Evolutionary conservation across 2,888 invertebrate genomes (phyloP).

Genomic region (Agonum fuliginosum): DNA sequence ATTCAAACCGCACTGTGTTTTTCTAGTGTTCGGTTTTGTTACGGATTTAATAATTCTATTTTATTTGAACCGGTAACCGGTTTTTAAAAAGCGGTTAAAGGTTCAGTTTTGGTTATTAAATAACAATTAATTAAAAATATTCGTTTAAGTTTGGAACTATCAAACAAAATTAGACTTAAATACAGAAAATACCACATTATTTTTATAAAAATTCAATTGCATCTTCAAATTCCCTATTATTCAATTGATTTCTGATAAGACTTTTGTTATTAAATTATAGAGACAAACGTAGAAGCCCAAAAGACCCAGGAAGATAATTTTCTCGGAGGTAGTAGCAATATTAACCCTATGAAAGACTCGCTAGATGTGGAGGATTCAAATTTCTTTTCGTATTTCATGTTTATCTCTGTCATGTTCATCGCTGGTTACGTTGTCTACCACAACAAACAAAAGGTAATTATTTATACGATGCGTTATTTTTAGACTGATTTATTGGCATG

Average conservation of each 20-base stretch:
- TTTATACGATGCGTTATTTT: neutral
- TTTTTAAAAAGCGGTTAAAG: no score
- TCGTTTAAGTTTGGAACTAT: no score
- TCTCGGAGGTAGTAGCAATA: no score
- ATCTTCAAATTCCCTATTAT: neutral
- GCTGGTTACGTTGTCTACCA: slow-evolving; percentile 78
- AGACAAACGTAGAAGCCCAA: neutral
- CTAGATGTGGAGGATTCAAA: slow-evolving; percentile 78
- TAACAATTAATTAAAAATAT: no score
- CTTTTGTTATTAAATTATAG: neutral
- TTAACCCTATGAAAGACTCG: no score
- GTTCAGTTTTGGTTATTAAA: no score
- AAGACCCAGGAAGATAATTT: neutral
- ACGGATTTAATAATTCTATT: no score
- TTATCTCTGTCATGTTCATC: slow-evolving; percentile 77
- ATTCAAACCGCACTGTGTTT: no score
- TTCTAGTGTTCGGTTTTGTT: no score
- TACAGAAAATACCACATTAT: no score
- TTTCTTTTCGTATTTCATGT: slow-evolving; percentile 82
- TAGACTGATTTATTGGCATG: slow-evolving; percentile 1
- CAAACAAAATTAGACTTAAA: no score
- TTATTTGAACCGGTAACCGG: no score
- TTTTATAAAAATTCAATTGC: neutral
- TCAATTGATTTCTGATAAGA: neutral
- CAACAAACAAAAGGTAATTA: slow-evolving; percentile 77